phyloP scores from a whole-genome alignment of 1,140 invertebrate genomes.

The Drosophila tani region DNA sequence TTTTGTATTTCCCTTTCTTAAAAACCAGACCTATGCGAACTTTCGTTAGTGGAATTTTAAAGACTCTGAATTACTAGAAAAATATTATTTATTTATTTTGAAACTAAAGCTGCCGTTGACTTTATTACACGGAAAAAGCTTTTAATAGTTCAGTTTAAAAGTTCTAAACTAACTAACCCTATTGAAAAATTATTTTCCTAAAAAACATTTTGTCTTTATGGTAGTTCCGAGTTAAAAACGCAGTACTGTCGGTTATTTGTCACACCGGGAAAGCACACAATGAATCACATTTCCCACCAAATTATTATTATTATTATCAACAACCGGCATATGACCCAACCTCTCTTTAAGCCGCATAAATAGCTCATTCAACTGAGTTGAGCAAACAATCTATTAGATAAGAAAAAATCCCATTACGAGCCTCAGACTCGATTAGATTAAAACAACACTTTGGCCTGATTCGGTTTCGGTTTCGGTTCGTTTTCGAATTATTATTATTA shows the following conservation, averaged over 20 bases:
- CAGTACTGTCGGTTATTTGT: neutral
- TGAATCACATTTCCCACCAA: constrained; percentile 21
- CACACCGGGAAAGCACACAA: neutral
- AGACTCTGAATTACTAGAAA: too few relatives aligned
- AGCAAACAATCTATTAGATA: constrained; percentile 55
- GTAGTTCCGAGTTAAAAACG: neutral
- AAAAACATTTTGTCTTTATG: too few relatives aligned
- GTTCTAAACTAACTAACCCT: too few relatives aligned
- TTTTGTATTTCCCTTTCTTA: neutral
- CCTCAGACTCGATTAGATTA: constrained; percentile 55
- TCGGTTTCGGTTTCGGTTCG: constrained; percentile 15
- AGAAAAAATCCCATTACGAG: constrained; percentile 51
- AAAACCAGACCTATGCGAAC: constrained; percentile 6
- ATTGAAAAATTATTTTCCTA: too few relatives aligned
- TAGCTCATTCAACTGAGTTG: constrained; percentile 33
- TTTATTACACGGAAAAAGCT: too few relatives aligned
- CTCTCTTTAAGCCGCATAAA: constrained; percentile 34
- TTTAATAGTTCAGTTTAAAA: too few relatives aligned
- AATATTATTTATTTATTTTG: too few relatives aligned
- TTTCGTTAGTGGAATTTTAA: neutral
- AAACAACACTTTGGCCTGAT: constrained; percentile 11
- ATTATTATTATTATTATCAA: constrained; percentile 7
- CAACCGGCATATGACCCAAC: constrained; percentile 24
- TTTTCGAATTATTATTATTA: constrained; percentile 38
- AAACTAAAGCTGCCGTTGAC: too few relatives aligned